Base-by-base conservation (phyloP, 1,140 invertebrate genomes). In the Caenorhabditis tropicalis region DNA sequence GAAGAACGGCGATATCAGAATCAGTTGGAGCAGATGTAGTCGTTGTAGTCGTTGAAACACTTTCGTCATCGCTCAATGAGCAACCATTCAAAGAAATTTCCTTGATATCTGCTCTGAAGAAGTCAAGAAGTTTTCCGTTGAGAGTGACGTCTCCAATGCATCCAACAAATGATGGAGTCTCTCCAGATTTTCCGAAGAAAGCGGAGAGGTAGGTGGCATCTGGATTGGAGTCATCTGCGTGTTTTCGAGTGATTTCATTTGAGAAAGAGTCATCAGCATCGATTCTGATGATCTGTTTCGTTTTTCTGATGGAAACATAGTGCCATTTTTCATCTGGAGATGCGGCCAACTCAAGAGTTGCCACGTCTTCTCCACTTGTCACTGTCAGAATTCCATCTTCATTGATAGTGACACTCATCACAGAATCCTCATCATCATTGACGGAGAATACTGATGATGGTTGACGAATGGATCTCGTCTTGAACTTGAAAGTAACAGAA, bases 401-500 rank as follows among this genome's bases (percentile, higher is more conserved):
- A 0, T 92, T 89, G 27, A 97, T 81, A 0, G 94, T 93, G 0
- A 97, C 90, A 0, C 93, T 94, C 79, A 95, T 93, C 3, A 92
- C 93, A 10, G 93, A 93, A 2, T 92, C 93, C n/a, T 92, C 91
- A 85, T 94, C 94, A 7, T 94, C 92, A 0, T 94, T 93, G 90
- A 95, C 96, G 58, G 94, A 95, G 36, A 98, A 92, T 0, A 98
- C 89, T 0, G 95, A 96, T 84, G 65, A 46, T 27, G 74, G 95
- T 92, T 1, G 93, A 93, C 19, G 93, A 92, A n/a, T 93, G 4
- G 29, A 27, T 58, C 74, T 92, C 0, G 96, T 98, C 90, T 95
- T 95, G 91, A 99, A 97, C 90, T 95, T 96, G 12, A 99, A 93
- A 74, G 95, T 96, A 10, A 98, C 92, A 90, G 96, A 91, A 85